Evolutionary conservation across 1,140 invertebrate genomes (phyloP).

Genomic region (Homarus americanus): DNA sequence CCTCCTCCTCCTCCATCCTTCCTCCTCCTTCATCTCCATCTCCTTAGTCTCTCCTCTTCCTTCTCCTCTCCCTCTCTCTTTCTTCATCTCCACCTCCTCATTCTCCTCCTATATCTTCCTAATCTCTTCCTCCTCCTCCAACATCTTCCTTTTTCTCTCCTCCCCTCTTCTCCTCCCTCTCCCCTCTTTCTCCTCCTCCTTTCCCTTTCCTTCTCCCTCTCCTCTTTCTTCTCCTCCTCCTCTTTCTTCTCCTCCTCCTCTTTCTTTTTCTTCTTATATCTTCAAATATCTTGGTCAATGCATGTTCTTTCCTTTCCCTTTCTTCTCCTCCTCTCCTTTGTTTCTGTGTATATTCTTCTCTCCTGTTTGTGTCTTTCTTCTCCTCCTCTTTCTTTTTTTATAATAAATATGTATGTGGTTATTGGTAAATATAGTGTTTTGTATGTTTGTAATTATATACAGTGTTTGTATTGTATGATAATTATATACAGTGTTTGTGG

Average conservation of each 20-base stretch:
- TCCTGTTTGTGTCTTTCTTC: no score
- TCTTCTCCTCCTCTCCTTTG: no score
- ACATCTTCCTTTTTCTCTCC: background rate
- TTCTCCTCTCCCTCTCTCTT: background rate
- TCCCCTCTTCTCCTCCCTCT: background rate
- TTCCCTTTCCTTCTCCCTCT: no score
- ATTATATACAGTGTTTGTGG: no score
- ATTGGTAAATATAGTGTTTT: no score
- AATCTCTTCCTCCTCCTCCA: no score
- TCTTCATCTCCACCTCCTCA: background rate
- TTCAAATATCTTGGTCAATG: background rate
- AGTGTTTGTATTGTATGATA: no score
- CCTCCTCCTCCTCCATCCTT: background rate
- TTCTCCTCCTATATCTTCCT: conserved; percentile 1
- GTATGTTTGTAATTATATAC: no score
- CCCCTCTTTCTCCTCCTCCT: no score
- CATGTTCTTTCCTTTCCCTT: background rate
- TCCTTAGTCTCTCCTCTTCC: background rate
- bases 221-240: background rate
- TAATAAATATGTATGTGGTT: no score
- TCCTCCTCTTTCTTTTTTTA: no score
- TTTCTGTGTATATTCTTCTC: no score
- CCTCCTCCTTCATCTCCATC: background rate
- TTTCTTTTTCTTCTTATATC: background rate
- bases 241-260: background rate